A percentile compares a stretch with the other conserved stretches of the same genome.
Evolutionary conservation across 2,797 vertebrate genomes (phyloP).

Genomic region (Catharus ustulatus): DNA sequence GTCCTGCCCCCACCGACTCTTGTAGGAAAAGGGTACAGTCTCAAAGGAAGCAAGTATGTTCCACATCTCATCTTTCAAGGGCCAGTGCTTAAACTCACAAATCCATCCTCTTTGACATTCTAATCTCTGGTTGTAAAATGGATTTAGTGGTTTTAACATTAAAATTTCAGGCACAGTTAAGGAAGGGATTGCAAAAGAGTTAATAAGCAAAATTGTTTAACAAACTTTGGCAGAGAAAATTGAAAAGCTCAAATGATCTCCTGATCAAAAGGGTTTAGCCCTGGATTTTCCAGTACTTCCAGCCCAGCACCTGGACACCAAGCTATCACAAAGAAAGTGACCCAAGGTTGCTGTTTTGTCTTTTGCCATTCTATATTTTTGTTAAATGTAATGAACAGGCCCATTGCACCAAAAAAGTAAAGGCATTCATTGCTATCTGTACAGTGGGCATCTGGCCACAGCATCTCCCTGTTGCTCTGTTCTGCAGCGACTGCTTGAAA

Average conservation of each 20-base stretch:
- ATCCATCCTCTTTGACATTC: conserved; percentile 45
- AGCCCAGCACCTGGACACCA: not conserved
- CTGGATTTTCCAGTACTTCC: not conserved
- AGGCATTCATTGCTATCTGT: not conserved
- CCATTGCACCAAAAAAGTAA: not conserved
- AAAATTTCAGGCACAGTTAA: conserved; percentile 64
- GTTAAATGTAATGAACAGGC: not conserved
- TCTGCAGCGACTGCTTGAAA: not conserved
- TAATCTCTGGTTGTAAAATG: conserved; percentile 58
- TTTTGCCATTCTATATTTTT: not conserved
- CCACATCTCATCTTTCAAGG: conserved; percentile 29
- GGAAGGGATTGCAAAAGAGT: conserved; percentile 46
- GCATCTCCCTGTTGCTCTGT: not conserved
- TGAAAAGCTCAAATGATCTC: not conserved
- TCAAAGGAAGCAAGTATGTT: not conserved
- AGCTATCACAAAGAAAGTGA: not conserved
- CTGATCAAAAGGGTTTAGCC: not conserved
- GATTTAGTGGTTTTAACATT: conserved; percentile 62
- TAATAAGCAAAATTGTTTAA: conserved; percentile 64
- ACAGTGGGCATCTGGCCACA: not conserved
- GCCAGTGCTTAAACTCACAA: conserved; percentile 57
- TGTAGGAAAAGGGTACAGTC: not conserved
- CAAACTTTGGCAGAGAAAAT: conserved; percentile 32
- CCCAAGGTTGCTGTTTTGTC: not conserved
- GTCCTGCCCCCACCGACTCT: not conserved